Evolutionary conservation across 2,888 invertebrate genomes (phyloP).

Genomic region (Drosophila pegasa): DNA sequence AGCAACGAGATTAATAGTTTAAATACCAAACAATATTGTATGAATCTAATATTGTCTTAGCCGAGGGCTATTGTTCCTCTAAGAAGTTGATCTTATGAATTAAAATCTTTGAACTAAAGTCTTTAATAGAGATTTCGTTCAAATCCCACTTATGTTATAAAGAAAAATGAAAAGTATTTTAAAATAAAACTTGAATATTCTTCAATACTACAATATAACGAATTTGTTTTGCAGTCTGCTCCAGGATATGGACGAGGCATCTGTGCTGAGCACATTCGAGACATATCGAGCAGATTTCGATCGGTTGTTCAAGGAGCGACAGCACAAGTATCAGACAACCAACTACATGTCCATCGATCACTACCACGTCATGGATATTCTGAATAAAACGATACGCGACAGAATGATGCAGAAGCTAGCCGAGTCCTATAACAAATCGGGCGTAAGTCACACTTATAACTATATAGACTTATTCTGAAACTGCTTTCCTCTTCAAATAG

Average conservation of each 20-base stretch:
- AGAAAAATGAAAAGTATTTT: too few species aligned
- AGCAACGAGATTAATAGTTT: too few species aligned
- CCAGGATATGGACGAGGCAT: slow-evolving; percentile 49
- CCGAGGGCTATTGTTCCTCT: too few species aligned
- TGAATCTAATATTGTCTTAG: not conserved
- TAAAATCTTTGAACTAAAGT: not conserved
- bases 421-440: slow-evolving; percentile 26
- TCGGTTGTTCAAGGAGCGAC: slow-evolving; percentile 47
- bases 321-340: slow-evolving; percentile 45
- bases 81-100: too few species aligned
- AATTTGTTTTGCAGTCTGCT: slow-evolving; percentile 41
- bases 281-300: slow-evolving; percentile 54
- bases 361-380: slow-evolving; percentile 62
- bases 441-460: slow-evolving; percentile 38
- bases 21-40: not conserved
- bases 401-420: slow-evolving; percentile 65
- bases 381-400: slow-evolving; percentile 51
- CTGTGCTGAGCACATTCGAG: slow-evolving; percentile 55
- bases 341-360: slow-evolving; percentile 62
- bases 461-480: not conserved
- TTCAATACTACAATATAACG: not conserved
- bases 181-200: too few species aligned
- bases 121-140: not conserved
- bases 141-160: too few species aligned
- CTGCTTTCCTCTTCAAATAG: slow-evolving; percentile 40